A percentile compares a stretch with the other conserved stretches of the same genome.
Evolutionary conservation across 1,140 invertebrate genomes (phyloP).

Genomic region (Hermatobates lingyangjiaoensis): DNA sequence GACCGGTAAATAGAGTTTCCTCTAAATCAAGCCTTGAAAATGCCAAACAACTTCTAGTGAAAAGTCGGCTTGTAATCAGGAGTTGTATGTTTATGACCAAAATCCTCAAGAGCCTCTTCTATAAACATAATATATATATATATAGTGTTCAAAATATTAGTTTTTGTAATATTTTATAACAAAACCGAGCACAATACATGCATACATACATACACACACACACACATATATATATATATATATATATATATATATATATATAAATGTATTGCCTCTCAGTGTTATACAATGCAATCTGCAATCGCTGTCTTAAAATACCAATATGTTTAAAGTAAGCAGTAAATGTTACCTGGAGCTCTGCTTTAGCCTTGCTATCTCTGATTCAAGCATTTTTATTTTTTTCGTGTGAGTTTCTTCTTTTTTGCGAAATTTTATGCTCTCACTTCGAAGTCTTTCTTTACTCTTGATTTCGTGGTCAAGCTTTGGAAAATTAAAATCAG

Average conservation of each 20-base stretch:
- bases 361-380: conserved; percentile 23
- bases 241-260: not conserved
- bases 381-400: conserved; percentile 12
- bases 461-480: not conserved
- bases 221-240: not conserved
- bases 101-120: no score
- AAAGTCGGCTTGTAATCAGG: no score
- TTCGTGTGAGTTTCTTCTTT: conserved; percentile 28
- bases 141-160: no score
- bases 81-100: no score
- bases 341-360: conserved; percentile 16
- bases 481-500: no score
- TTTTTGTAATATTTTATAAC: no score
- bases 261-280: not conserved
- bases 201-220: not conserved
- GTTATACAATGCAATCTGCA: not conserved
- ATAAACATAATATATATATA: no score
- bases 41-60: no score
- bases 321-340: no score
- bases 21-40: no score
- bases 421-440: conserved; percentile 23
- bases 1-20: no score
- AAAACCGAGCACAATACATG: no score
- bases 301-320: not conserved
- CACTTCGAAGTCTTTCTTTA: conserved; percentile 7